Percentiles rank a stretch among this genome's conserved stretches.
Conservation (phyloP, 2,797 vertebrate species). For the Acanthornis magna region DNA sequence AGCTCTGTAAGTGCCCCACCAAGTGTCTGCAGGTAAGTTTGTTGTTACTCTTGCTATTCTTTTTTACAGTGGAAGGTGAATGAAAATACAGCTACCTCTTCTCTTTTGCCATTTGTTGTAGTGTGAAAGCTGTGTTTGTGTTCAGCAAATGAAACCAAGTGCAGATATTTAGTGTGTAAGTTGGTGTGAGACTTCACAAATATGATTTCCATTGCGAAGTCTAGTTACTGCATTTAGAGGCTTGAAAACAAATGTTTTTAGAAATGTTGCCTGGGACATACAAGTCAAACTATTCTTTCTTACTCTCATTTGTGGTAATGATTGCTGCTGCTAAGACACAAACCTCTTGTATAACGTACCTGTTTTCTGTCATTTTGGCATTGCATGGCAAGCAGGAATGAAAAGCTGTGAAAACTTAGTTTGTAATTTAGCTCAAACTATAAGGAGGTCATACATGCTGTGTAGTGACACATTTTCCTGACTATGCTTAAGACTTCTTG, state of each 20-base stretch:
- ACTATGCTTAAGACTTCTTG: neutral
- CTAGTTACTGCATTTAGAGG: neutral
- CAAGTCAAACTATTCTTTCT: neutral
- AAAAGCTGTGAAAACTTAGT: neutral
- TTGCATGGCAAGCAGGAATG: neutral
- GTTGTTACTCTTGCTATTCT: neutral
- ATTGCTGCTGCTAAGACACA: neutral
- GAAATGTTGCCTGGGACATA: neutral
- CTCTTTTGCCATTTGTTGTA: neutral
- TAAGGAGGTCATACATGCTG: neutral
- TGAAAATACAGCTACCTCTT: neutral
- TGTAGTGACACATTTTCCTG: neutral
- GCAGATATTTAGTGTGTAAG: neutral
- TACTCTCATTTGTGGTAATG: neutral
- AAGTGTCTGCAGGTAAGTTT: slow-evolving; percentile 93
- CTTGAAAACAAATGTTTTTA: neutral
- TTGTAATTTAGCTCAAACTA: neutral
- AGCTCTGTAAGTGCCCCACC: slow-evolving; percentile 88
- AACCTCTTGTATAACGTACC: neutral
- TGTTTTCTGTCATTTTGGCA: neutral
- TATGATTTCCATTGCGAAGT: neutral
- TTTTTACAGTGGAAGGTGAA: neutral
- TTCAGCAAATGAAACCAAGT: neutral
- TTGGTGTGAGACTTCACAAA: neutral
- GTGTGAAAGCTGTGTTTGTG: neutral